Conservation (phyloP, 2,797 vertebrate species). For the Nyctalus aviator region DNA sequence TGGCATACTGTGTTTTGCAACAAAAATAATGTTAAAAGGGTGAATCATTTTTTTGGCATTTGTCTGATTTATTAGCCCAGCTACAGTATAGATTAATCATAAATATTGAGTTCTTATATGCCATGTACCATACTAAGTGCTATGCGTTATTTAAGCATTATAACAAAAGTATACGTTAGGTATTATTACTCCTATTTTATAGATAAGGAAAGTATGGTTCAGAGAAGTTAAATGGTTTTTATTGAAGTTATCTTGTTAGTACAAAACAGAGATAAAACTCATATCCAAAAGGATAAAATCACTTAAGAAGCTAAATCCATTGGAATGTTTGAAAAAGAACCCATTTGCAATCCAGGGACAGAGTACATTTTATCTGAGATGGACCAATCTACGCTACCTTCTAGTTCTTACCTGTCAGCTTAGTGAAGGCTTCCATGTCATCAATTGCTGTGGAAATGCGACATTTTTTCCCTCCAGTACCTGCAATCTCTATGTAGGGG, state of each 20-base stretch:
- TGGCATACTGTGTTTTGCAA: conserved; percentile 23
- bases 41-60: neutral
- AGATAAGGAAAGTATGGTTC: conserved; percentile 45
- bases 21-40: conserved; percentile 33
- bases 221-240: conserved; percentile 37
- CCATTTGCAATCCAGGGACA: neutral
- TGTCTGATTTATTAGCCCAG: neutral
- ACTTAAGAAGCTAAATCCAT: conserved; percentile 10
- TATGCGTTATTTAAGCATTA: neutral
- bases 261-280: conserved; percentile 26
- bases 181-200: neutral
- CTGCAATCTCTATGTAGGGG: conserved; percentile 89
- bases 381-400: neutral
- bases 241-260: neutral
- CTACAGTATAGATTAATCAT: neutral
- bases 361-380: neutral
- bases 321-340: neutral
- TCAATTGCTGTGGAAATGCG: conserved; percentile 93
- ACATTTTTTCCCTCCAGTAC: conserved; percentile 87
- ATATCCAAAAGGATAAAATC: neutral
- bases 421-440: conserved; percentile 97
- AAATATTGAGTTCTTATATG: neutral
- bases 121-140: neutral
- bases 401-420: conserved; percentile 92
- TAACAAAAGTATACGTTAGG: neutral